Percentiles rank a stretch among this genome's conserved stretches.
phyloP scores from a whole-genome alignment of 2,888 invertebrate genomes.

The Mesorhabditis spiculigera region DNA sequence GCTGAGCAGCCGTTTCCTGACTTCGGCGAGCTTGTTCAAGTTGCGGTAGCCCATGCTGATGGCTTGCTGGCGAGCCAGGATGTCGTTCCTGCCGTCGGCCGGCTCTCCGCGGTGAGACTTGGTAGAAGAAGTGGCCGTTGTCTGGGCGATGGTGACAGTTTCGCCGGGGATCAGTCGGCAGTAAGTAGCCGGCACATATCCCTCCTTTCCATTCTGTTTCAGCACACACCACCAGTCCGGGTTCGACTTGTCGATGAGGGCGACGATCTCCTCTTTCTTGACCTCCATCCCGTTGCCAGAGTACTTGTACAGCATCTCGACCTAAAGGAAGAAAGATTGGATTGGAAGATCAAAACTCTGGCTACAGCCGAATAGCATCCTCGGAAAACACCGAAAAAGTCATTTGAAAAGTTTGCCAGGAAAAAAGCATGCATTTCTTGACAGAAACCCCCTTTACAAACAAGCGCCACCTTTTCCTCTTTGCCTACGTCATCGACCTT shows the following conservation, averaged over 20 bases:
- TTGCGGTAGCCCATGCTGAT: constrained; percentile 40
- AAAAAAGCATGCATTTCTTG: no score
- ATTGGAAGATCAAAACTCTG: no score
- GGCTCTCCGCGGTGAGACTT: constrained; percentile 15
- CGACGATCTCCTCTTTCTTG: constrained; percentile 86
- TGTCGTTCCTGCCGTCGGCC: constrained; percentile 28
- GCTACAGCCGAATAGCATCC: no score
- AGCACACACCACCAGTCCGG: constrained; percentile 95
- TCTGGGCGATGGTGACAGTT: constrained; percentile 37
- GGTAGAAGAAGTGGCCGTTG: constrained; percentile 25
- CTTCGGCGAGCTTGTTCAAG: constrained; percentile 73
- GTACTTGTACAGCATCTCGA: constrained; percentile 41
- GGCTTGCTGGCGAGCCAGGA: constrained; percentile 48
- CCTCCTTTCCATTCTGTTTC: constrained; percentile 81
- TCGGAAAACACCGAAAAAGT: no score
- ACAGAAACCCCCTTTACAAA: no score
- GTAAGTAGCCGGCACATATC: constrained; percentile 83
- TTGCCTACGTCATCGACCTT: no score
- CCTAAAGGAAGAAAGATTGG: constrained; percentile 13
- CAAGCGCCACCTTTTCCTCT: no score
- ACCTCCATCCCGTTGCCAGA: constrained; percentile 76
- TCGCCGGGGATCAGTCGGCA: constrained; percentile 66
- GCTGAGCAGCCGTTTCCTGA: constrained; percentile 77
- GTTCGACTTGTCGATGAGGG: constrained; percentile 75
- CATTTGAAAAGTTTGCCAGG: no score